Conservation (phyloP, 2,113 vertebrate genomes). For the Naja naja region DNA sequence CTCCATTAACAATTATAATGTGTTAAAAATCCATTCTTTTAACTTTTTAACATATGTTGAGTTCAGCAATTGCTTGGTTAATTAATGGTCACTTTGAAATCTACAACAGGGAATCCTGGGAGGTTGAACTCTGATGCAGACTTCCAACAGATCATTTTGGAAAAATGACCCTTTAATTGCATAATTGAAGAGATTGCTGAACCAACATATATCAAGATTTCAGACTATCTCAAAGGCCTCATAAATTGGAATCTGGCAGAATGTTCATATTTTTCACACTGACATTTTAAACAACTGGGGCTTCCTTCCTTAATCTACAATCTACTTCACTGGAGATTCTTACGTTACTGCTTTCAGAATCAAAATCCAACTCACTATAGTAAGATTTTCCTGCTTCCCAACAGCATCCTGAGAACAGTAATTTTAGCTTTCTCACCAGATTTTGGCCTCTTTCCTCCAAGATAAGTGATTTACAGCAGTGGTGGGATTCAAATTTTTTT, state of each 20-base stretch:
- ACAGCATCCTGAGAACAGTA: background rate
- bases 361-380: background rate
- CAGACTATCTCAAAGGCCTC: background rate
- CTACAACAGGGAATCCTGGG: background rate
- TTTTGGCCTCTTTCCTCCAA: background rate
- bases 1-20: background rate
- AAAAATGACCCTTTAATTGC: background rate
- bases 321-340: background rate
- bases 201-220: background rate
- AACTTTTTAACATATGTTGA: background rate
- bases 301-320: background rate
- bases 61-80: background rate
- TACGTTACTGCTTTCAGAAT: background rate
- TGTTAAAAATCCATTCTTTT: background rate
- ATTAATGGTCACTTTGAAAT: background rate
- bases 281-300: background rate
- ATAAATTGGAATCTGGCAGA: background rate
- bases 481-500: no score
- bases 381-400: background rate
- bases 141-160: background rate
- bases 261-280: background rate
- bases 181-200: background rate
- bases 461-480: background rate
- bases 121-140: background rate
- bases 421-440: background rate